These are phyloP conservation scores for Sciurus vulgaris DNA, from an alignment of 2,797 vertebrate species.

Conservation along the genomic window DNA sequence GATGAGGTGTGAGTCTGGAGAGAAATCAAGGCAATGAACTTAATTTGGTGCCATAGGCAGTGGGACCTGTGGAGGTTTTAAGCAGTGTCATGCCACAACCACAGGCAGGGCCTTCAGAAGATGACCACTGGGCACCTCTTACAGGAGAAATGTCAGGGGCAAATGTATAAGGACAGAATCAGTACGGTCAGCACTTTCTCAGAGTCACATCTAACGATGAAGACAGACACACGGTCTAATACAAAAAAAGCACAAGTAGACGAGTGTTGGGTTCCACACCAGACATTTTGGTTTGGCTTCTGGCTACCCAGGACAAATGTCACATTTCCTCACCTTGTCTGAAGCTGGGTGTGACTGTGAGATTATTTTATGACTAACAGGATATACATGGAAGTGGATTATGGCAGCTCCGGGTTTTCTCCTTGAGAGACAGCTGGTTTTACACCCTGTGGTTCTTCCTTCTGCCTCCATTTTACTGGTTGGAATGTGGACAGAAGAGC, in stretches of 20 bases:
- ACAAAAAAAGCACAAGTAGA: not conserved
- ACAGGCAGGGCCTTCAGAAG: not conserved
- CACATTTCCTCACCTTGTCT: not conserved
- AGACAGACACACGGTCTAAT: not conserved
- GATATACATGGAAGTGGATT: not conserved
- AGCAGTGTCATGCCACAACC: accelerated
- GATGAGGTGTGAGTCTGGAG: not conserved
- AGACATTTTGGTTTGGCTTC: not conserved
- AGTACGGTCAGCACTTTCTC: not conserved
- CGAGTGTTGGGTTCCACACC: not conserved
- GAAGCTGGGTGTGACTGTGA: not conserved
- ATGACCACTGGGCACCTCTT: not conserved
- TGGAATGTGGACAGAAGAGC: accelerated
- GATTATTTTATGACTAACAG: not conserved
- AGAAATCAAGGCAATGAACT: not conserved
- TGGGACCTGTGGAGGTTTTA: not conserved
- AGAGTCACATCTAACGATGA: not conserved
- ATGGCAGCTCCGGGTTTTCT: not conserved
- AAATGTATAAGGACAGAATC: not conserved
- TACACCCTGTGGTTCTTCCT: not conserved
- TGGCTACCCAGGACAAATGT: not conserved
- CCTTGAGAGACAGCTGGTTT: not conserved
- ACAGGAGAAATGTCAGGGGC: not conserved
- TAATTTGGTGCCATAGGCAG: not conserved
- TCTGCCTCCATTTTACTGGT: not conserved